These are phyloP conservation scores for Catamblyrhynchus diadema DNA, from an alignment of 2,797 vertebrate species.

Conservation along the genomic window DNA sequence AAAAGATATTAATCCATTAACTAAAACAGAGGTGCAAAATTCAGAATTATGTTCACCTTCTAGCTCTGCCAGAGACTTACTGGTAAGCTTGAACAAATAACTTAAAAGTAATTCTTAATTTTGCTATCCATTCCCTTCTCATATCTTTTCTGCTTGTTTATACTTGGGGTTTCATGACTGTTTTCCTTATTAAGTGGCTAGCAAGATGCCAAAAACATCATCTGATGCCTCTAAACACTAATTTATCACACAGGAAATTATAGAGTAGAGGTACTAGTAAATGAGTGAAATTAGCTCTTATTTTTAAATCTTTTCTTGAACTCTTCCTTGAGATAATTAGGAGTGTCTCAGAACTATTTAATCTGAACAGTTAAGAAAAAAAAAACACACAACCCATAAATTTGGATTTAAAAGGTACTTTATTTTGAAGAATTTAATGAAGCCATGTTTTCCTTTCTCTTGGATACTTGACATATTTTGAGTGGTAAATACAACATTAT, in stretches of 20 bases:
- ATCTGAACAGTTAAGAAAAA: background rate
- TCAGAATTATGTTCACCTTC: background rate
- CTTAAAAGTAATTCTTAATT: background rate
- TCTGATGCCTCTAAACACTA: constrained; percentile 8
- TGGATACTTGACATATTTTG: background rate
- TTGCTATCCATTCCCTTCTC: background rate
- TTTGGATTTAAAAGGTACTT: background rate
- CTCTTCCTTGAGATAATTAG: background rate
- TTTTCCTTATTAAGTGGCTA: background rate
- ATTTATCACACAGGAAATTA: constrained; percentile 15
- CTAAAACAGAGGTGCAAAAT: background rate
- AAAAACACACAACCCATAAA: background rate
- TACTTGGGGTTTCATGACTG: background rate
- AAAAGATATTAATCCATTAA: background rate
- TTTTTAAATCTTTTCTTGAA: background rate
- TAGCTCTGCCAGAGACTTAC: background rate
- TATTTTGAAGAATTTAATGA: background rate
- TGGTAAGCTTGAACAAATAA: background rate
- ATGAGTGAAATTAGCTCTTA: background rate
- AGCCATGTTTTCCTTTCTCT: background rate
- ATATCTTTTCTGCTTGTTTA: background rate
- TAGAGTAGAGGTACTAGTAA: background rate
- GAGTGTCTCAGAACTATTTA: background rate
- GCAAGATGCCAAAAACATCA: constrained; percentile 6
- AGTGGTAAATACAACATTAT: background rate